phyloP scores from a whole-genome alignment of 92 coral and sea anemone species.

The Scolanthus callimorphus region DNA sequence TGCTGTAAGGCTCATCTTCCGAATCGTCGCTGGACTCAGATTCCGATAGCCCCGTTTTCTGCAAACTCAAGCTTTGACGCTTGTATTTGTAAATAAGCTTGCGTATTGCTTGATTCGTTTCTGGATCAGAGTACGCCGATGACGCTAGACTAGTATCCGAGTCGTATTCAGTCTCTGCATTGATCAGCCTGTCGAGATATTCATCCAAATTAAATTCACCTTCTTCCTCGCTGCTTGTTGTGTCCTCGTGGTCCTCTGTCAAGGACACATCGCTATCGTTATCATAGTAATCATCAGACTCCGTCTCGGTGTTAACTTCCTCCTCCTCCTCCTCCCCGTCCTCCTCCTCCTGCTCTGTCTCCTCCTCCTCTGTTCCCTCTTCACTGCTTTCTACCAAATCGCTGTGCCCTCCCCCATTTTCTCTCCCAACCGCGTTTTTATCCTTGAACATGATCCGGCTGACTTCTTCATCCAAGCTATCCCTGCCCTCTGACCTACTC shows the following conservation, averaged over 20 bases:
- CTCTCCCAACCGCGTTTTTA: neutral
- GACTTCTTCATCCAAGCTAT: constrained; percentile 41
- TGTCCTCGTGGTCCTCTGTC: neutral
- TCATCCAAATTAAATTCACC: constrained; percentile 42
- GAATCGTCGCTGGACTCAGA: no score
- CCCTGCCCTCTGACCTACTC: constrained; percentile 24
- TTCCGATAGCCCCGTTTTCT: constrained; percentile 12
- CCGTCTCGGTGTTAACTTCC: constrained; percentile 3
- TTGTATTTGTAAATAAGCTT: constrained; percentile 29
- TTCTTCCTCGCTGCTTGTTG: constrained; percentile 1
- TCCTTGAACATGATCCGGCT: constrained; percentile 17
- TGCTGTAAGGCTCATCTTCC: neutral
- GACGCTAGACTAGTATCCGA: constrained; percentile 19
- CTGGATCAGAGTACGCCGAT: constrained; percentile 18
- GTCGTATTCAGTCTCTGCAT: constrained; percentile 19
- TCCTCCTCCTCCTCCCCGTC: neutral
- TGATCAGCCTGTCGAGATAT: constrained; percentile 33
- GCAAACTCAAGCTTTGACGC: constrained; percentile 7
- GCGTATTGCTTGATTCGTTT: constrained; percentile 11
- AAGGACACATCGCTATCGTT: constrained; percentile 1
- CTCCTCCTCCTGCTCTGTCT: neutral
- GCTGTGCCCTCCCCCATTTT: neutral
- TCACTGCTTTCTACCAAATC: neutral
- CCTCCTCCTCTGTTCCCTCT: neutral
- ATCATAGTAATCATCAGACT: neutral